Conservation (phyloP, 1,140 invertebrate genomes). For the Rhynchophorus ferrugineus region DNA sequence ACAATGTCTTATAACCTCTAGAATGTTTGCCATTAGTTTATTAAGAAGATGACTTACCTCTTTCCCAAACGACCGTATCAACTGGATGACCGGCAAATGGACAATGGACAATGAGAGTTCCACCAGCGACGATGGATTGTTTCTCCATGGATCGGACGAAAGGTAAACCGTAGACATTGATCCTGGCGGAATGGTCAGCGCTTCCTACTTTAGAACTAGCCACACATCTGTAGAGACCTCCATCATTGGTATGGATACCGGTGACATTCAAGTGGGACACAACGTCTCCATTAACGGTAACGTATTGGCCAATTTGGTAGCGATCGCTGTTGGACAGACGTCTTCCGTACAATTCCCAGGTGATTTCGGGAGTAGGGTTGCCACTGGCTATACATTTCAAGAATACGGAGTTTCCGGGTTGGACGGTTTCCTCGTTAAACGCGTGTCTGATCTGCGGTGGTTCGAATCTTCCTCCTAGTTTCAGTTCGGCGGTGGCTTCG, state of each 20-base stretch:
- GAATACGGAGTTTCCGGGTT: slow-evolving; percentile 60
- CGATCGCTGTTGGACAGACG: slow-evolving; percentile 73
- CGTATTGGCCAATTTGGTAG: slow-evolving; percentile 77
- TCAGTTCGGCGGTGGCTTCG: slow-evolving; percentile 84
- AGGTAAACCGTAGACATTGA: slow-evolving; percentile 88
- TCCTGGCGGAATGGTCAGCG: slow-evolving; percentile 74
- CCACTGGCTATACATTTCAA: slow-evolving; percentile 72
- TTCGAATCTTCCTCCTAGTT: slow-evolving; percentile 86
- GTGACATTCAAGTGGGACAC: slow-evolving; percentile 91
- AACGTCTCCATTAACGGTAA: slow-evolving; percentile 82
- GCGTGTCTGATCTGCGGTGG: slow-evolving; percentile 80
- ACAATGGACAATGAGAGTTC: slow-evolving; percentile 80
- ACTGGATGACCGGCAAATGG: slow-evolving; percentile 93
- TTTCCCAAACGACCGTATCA: slow-evolving; percentile 87
- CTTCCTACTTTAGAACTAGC: slow-evolving; percentile 87
- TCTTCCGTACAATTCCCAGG: slow-evolving; percentile 88
- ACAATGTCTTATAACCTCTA: too few relatives aligned
- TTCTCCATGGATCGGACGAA: slow-evolving; percentile 89
- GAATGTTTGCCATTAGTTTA: too few relatives aligned
- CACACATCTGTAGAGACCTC: slow-evolving; percentile 81
- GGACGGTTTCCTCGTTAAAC: slow-evolving; percentile 78
- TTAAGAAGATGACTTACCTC: slow-evolving; percentile 59
- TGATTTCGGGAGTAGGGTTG: slow-evolving; percentile 90
- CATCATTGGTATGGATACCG: slow-evolving; percentile 85
- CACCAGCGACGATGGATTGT: slow-evolving; percentile 87